A percentile compares a stretch with the other conserved stretches of the same genome.
Conservation (phyloP, 1,140 invertebrate species). For the Hydropsyche tenuis region DNA sequence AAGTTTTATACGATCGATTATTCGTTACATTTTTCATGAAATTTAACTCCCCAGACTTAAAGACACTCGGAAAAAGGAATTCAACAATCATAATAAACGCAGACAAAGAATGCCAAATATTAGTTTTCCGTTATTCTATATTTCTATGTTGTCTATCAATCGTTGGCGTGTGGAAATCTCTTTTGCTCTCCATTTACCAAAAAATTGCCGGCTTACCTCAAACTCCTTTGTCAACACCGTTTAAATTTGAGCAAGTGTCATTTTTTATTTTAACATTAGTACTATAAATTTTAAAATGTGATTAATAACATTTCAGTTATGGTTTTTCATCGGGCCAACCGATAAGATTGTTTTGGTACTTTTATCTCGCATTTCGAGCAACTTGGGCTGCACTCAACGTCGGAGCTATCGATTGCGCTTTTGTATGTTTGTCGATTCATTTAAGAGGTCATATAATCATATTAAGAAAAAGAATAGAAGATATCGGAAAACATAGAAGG, state of each 20-base stretch:
- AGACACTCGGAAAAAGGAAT: not conserved
- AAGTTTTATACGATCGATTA: too few relatives aligned
- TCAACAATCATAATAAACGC: not conserved
- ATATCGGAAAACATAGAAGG: not conserved
- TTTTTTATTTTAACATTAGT: not conserved
- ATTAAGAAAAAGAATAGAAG: not conserved
- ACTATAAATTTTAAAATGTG: not conserved
- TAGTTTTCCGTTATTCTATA: not conserved
- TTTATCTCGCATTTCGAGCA: not conserved
- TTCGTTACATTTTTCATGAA: too few relatives aligned
- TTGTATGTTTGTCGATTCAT: not conserved
- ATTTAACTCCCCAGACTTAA: too few relatives aligned
- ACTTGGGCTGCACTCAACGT: not conserved
- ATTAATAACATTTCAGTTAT: too few relatives aligned
- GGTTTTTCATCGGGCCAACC: too few relatives aligned
- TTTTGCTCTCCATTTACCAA: not conserved
- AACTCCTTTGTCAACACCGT: not conserved
- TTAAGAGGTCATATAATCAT: not conserved
- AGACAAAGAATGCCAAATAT: not conserved
- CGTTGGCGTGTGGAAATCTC: not conserved
- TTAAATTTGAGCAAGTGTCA: slow-evolving; percentile 1
- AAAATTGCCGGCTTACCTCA: not conserved
- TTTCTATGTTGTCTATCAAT: not conserved
- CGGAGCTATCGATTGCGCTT: not conserved
- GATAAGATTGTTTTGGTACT: not conserved